These are phyloP conservation scores for Meloidogyne floridensis DNA, from an alignment of 1,140 invertebrate genomes.

Conservation along the genomic window DNA sequence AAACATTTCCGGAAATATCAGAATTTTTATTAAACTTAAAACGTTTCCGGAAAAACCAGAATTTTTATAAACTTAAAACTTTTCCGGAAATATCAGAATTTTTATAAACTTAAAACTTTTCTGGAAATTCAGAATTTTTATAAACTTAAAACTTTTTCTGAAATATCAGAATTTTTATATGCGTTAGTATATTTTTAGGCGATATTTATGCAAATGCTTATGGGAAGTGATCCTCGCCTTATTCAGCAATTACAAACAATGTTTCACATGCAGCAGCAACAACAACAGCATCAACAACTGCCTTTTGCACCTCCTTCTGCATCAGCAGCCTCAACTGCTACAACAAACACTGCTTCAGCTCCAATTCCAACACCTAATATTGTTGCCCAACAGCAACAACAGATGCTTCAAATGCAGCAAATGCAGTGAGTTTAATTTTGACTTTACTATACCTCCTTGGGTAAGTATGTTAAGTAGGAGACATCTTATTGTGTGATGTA, in stretches of 20 bases:
- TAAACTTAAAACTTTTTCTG: neutral
- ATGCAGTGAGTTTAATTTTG: constrained; percentile 12
- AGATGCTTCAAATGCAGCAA: constrained; percentile 28
- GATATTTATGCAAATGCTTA: neutral
- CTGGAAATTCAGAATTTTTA: neutral
- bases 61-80: too few species aligned
- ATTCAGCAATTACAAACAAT: constrained; percentile 13
- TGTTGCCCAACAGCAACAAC: constrained; percentile 16
- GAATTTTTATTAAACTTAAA: neutral
- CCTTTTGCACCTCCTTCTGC: neutral
- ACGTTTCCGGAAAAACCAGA: neutral
- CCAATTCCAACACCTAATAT: constrained; percentile 12
- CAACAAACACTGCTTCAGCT: constrained; percentile 9
- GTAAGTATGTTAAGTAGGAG: too few species aligned
- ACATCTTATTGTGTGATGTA: too few species aligned
- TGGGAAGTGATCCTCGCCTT: neutral
- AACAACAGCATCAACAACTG: neutral
- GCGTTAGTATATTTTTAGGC: neutral
- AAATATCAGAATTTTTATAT: neutral
- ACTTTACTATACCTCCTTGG: too few species aligned
- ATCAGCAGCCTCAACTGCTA: neutral
- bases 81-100: too few species aligned
- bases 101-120: neutral
- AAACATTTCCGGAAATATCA: too few species aligned
- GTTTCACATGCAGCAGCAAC: constrained; percentile 15